A percentile compares a stretch with the other conserved stretches of the same genome.
Conservation (phyloP, 2,797 vertebrate species). For the Crenichthys baileyi region DNA sequence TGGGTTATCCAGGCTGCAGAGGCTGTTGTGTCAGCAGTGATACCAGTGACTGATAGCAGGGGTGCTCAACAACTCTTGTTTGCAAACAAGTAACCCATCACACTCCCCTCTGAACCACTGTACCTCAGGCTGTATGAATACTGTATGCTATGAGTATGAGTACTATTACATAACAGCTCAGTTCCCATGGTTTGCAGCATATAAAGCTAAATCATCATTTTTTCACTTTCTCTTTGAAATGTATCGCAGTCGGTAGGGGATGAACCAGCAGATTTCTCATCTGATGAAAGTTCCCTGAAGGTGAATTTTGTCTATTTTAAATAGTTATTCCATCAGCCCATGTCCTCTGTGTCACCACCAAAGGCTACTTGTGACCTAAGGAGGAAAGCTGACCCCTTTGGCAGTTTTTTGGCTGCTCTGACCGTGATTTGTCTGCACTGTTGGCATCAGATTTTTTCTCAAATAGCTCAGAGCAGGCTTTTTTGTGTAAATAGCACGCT, state of each 20-base stretch:
- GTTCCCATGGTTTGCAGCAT: conserved; percentile 45
- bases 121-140: conserved; percentile 35
- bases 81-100: conserved; percentile 27
- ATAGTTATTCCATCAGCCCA: not conserved
- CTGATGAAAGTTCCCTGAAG: conserved; percentile 4
- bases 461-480: conserved; percentile 21
- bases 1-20: conserved; percentile 34
- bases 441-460: not conserved
- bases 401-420: conserved; percentile 12
- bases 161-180: conserved; percentile 44
- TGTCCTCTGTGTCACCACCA: not conserved
- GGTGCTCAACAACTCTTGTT: conserved; percentile 64
- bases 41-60: conserved; percentile 57
- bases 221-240: conserved; percentile 5
- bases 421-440: conserved; percentile 39
- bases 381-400: conserved; percentile 16
- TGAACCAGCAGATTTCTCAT: not conserved
- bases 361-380: conserved; percentile 9
- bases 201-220: conserved; percentile 25
- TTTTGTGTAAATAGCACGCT: conserved; percentile 4
- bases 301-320: conserved; percentile 1
- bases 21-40: conserved; percentile 63
- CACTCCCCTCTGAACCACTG: conserved; percentile 31
- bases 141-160: conserved; percentile 28
- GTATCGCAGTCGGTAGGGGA: not conserved